These are phyloP conservation scores for Xanthorhoe spadicearia DNA, from an alignment of 2,888 invertebrate genomes.

Conservation along the genomic window DNA sequence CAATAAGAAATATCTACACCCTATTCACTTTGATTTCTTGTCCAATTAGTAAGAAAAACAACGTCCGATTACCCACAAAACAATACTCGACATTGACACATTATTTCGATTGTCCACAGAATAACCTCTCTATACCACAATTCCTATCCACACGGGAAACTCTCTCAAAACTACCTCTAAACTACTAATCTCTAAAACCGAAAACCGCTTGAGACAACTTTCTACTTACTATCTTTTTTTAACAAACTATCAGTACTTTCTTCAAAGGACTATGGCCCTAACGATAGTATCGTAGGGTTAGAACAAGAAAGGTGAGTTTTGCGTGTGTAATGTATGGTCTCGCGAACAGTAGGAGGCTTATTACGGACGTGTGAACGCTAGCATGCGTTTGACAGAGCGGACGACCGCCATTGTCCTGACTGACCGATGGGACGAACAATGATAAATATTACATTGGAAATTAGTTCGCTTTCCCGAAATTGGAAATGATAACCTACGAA, in stretches of 20 bases:
- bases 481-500: slow-evolving; percentile 17
- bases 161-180: neutral
- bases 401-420: slow-evolving; percentile 46
- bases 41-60: slow-evolving; percentile 82
- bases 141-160: slow-evolving; percentile 26
- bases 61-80: slow-evolving; percentile 64
- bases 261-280: slow-evolving; percentile 18
- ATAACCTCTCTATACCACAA: slow-evolving; percentile 41
- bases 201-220: neutral
- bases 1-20: slow-evolving; percentile 35
- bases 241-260: slow-evolving; percentile 15
- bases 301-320: slow-evolving; percentile 22
- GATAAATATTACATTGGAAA: slow-evolving; percentile 52
- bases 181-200: too few species aligned
- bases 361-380: slow-evolving; percentile 60
- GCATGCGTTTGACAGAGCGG: slow-evolving; percentile 60
- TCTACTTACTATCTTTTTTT: slow-evolving; percentile 11
- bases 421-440: slow-evolving; percentile 58
- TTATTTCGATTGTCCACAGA: slow-evolving; percentile 64
- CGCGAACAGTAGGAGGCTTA: slow-evolving; percentile 61
- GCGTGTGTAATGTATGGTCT: slow-evolving; percentile 7
- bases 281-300: too few species aligned
- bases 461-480: slow-evolving; percentile 35
- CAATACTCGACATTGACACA: slow-evolving; percentile 70
- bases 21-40: slow-evolving; percentile 68